phyloP scores from a whole-genome alignment of 2,113 vertebrate species.

The Smithornis capensis region DNA sequence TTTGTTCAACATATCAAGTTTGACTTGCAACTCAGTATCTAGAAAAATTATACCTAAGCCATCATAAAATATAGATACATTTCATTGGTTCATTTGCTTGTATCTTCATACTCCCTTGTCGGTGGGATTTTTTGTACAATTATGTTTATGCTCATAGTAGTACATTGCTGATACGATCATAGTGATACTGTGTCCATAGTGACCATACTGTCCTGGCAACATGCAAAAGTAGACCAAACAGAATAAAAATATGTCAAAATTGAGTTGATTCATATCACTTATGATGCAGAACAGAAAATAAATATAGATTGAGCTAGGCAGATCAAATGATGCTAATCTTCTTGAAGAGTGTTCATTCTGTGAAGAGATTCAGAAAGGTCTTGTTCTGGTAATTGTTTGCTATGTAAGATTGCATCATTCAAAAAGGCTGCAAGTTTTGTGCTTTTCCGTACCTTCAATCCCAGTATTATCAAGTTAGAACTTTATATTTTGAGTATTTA shows the following conservation, averaged over 20 bases:
- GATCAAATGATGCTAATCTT: background rate
- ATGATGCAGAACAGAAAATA: background rate
- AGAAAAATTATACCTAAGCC: background rate
- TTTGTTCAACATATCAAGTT: background rate
- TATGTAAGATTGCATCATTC: background rate
- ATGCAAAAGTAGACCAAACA: background rate
- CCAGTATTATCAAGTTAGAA: background rate
- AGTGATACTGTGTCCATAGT: background rate
- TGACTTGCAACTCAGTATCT: background rate
- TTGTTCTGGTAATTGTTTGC: background rate
- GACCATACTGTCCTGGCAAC: background rate
- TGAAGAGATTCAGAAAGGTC: background rate
- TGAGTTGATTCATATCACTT: background rate
- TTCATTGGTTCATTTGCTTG: background rate
- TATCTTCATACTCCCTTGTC: background rate
- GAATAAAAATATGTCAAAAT: background rate
- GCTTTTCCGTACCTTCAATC: background rate
- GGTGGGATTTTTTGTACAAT: background rate
- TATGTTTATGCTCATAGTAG: background rate
- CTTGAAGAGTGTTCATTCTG: background rate
- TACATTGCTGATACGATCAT: background rate
- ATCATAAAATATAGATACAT: background rate
- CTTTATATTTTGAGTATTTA: background rate
- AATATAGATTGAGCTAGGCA: background rate
- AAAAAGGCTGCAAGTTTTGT: background rate